phyloP scores from a whole-genome alignment of 2,797 vertebrate genomes.

The Pseudomugil tenellus region DNA sequence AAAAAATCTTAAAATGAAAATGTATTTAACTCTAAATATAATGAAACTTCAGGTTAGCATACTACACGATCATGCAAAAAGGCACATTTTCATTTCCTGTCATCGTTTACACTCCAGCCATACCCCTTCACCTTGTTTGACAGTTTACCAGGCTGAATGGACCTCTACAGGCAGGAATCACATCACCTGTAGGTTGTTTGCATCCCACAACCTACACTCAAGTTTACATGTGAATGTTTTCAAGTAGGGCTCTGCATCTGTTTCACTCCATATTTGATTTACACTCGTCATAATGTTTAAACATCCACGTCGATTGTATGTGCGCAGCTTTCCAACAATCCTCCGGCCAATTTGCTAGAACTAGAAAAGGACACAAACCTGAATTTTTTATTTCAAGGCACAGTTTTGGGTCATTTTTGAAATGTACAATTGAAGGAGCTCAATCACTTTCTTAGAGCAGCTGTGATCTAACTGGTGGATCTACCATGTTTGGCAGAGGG shows the following conservation, averaged over 20 bases:
- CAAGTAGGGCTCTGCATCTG: constrained; percentile 51
- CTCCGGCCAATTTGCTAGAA: constrained; percentile 69
- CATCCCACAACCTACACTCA: constrained; percentile 36
- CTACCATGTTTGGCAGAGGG: constrained; percentile 36
- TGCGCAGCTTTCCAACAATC: constrained; percentile 47
- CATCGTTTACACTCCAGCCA: constrained; percentile 39
- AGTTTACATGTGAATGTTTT: constrained; percentile 78
- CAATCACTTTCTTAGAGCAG: constrained; percentile 54
- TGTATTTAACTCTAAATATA: too few relatives aligned
- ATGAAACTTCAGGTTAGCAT: too few relatives aligned
- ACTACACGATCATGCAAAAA: constrained; percentile 9
- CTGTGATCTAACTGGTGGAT: constrained; percentile 55
- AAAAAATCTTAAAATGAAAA: too few relatives aligned
- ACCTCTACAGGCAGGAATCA: constrained; percentile 13
- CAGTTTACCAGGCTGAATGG: constrained; percentile 48
- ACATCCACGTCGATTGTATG: constrained; percentile 64
- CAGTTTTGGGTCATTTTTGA: constrained; percentile 44
- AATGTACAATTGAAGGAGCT: constrained; percentile 38
- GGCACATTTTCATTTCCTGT: background rate
- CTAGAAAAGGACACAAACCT: constrained; percentile 40
- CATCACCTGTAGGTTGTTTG: background rate
- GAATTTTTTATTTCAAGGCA: constrained; percentile 21
- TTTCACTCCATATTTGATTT: constrained; percentile 36
- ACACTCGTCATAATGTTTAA: constrained; percentile 50
- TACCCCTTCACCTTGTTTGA: constrained; percentile 15